Conservation (phyloP, 2,797 vertebrate species). For the Scomberomorus guttatus region DNA sequence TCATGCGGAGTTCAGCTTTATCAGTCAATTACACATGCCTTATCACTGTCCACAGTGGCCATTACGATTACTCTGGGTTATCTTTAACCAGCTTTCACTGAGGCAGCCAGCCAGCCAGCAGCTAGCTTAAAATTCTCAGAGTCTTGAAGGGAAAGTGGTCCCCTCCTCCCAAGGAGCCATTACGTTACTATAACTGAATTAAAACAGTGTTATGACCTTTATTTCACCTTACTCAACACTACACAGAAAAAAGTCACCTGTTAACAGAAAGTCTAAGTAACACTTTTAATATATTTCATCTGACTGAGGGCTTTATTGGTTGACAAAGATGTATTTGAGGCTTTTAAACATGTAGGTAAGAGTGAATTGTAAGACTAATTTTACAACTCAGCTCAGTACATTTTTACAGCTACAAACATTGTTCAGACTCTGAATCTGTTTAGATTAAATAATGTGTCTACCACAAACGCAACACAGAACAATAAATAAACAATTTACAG, state of each 20-base stretch:
- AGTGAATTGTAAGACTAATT: background rate
- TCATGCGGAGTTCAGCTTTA: background rate
- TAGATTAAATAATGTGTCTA: too few species aligned
- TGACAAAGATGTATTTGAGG: background rate
- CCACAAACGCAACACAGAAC: too few species aligned
- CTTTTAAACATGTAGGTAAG: background rate
- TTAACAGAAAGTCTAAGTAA: too few species aligned
- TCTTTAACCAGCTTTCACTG: constrained; percentile 13
- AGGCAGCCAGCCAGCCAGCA: background rate
- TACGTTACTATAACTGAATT: background rate
- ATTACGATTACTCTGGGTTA: constrained; percentile 40
- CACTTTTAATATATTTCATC: too few species aligned
- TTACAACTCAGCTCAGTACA: background rate
- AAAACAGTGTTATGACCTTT: background rate
- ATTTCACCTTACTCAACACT: background rate
- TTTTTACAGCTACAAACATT: too few species aligned
- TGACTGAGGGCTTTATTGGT: too few species aligned
- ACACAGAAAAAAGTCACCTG: background rate
- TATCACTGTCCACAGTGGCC: constrained; percentile 24
- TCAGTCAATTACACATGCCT: constrained; percentile 25
- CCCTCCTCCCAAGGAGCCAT: background rate
- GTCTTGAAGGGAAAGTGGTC: background rate
- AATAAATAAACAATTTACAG: too few species aligned
- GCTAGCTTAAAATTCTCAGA: background rate
- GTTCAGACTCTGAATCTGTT: too few species aligned